Base-by-base conservation (phyloP, 2,888 invertebrate genomes). In the Arge pagana region DNA sequence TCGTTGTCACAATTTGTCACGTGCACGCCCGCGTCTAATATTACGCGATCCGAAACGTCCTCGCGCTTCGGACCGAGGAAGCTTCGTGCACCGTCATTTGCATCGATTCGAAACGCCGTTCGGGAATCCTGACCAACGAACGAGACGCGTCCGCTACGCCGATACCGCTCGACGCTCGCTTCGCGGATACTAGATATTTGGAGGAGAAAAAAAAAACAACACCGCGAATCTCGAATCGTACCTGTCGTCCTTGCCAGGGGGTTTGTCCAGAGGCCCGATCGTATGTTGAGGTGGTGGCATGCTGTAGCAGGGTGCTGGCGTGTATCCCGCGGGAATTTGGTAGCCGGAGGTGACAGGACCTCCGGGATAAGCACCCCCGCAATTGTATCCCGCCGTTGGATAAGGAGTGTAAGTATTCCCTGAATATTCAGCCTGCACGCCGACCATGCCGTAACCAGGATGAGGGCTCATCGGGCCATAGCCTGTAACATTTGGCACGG, bases 401-500 rank as follows among this genome's bases (percentile, higher is more conserved):
- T 90, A 81, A 71, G 89, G 78, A 72, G 89, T 77, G 82, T 90
- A 79, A 72, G 88, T 79, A 79, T 86, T 85, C 60, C 84, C 86
- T 30, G 90, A 88, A 79, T 92, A 92, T 77, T 92, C 92, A 28
- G 89, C 86, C 72, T 88, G 88, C 41, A 85, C 86, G 21, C 84
- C 88, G 51, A 78, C 80, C 80, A 90, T 88, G 0, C 89, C 90
- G 74, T 90, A 90, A 5, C 90, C 89, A 3, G 89, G 90, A 77
- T 92, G 92, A 8, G 92, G 92, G 75, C 91, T 91, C 75, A 89
- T 88, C 21, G 88, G 86, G 24, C 87, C 88, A 74, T 93, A 92
- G 57, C 90, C 92, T 90, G 73, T 1, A 54, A 54, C 49, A 55
- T 31, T 45, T 15, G 43, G 21, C 13, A 45, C n/a, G 33, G 31